Conservation (phyloP, 2,797 vertebrate genomes). For the Esox lucius region DNA sequence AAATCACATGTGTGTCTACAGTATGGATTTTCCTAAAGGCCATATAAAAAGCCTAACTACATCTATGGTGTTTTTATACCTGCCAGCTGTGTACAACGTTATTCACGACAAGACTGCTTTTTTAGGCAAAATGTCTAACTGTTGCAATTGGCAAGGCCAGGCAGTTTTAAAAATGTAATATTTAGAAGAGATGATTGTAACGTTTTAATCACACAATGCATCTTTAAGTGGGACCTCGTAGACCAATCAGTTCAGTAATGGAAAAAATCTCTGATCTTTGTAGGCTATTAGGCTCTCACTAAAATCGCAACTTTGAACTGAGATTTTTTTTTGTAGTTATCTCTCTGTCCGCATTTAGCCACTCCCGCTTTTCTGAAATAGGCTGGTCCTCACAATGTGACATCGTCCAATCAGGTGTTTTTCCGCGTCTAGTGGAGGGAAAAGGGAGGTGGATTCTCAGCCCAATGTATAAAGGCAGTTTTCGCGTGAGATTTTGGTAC, state of each 20-base stretch:
- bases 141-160: not conserved
- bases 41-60: not conserved
- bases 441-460: conserved; percentile 50
- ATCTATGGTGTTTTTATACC: not conserved
- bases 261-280: not conserved
- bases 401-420: conserved; percentile 70
- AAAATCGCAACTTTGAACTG: conserved; percentile 12
- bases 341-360: conserved; percentile 14
- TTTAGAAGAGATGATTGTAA: not conserved
- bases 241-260: not conserved
- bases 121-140: not conserved
- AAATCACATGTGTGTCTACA: not conserved
- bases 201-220: not conserved
- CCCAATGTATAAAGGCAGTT: conserved; percentile 58
- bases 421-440: conserved; percentile 54
- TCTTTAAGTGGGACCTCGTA: not conserved
- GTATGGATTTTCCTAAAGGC: too few relatives aligned
- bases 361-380: conserved; percentile 54
- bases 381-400: conserved; percentile 45
- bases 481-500: conserved; percentile 48
- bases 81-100: not conserved
- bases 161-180: not conserved
- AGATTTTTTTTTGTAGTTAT: conserved; percentile 19
- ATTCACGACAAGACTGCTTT: not conserved
- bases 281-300: not conserved